Conservation (phyloP, 2,113 vertebrate species). For the Progne subis region DNA sequence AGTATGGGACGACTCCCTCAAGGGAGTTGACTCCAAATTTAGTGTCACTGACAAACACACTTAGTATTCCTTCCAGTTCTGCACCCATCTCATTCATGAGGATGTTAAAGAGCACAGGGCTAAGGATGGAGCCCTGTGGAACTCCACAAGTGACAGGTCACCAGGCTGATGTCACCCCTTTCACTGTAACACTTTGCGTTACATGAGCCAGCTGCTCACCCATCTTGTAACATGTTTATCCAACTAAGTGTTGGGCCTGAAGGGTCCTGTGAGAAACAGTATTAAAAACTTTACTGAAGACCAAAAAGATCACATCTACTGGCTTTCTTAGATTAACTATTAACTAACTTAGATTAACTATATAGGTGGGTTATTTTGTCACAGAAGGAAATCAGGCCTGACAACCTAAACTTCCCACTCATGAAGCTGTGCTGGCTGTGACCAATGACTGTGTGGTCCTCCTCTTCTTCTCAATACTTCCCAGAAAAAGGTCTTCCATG, state of each 20-base stretch:
- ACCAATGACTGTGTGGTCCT: neutral
- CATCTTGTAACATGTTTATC: rapidly evolving
- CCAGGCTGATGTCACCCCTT: neutral
- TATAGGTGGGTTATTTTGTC: neutral
- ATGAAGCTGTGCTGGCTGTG: neutral
- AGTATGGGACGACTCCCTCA: neutral
- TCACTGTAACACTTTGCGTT: neutral
- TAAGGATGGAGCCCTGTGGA: neutral
- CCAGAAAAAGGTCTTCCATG: neutral
- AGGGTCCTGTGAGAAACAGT: neutral
- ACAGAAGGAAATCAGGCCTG: neutral
- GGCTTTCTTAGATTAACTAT: neutral
- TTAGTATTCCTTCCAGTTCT: neutral
- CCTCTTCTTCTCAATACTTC: neutral
- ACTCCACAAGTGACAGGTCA: neutral
- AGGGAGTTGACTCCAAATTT: neutral
- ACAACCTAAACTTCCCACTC: neutral
- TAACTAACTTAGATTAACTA: neutral
- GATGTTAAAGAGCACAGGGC: neutral
- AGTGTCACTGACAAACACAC: neutral
- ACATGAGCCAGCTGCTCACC: neutral
- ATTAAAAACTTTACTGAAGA: neutral
- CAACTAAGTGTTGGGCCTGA: neutral
- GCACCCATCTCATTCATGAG: neutral
- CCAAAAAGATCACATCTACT: neutral